Evolutionary conservation across 2,113 vertebrate species (phyloP).

Genomic region (Ovibos moschatus): DNA sequence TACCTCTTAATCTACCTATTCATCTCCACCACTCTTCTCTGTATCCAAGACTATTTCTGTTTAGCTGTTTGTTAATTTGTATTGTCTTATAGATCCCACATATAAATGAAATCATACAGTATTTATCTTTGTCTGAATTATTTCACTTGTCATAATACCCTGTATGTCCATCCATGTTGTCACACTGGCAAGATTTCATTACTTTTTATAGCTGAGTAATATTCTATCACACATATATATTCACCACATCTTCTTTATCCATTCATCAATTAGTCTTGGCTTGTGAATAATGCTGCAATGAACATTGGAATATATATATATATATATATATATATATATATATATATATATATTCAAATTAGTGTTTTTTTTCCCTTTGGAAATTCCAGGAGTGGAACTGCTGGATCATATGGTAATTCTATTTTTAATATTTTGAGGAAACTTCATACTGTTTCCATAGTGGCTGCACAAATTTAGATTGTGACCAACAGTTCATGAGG

Average conservation of each 20-base stretch:
- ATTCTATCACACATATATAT: background rate
- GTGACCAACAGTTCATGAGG: background rate
- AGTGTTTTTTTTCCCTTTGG: background rate
- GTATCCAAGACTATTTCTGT: background rate
- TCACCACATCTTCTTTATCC: background rate
- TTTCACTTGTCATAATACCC: background rate
- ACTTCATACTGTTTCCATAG: background rate
- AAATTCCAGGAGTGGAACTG: background rate
- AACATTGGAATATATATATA: background rate
- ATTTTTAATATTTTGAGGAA: background rate
- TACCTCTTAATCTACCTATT: background rate
- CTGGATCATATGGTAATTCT: background rate
- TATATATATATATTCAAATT: background rate
- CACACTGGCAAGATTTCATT: background rate
- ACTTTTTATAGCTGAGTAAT: background rate
- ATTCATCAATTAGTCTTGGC: background rate
- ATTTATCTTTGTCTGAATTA: background rate
- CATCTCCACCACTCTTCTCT: background rate
- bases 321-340: too few relatives aligned
- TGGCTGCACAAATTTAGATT: background rate
- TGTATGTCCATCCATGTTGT: background rate
- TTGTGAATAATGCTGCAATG: background rate
- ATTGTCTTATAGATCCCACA: background rate
- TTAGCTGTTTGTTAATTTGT: background rate
- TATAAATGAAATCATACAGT: background rate